Conservation (phyloP, 2,113 vertebrate genomes). For the Smithornis capensis region DNA sequence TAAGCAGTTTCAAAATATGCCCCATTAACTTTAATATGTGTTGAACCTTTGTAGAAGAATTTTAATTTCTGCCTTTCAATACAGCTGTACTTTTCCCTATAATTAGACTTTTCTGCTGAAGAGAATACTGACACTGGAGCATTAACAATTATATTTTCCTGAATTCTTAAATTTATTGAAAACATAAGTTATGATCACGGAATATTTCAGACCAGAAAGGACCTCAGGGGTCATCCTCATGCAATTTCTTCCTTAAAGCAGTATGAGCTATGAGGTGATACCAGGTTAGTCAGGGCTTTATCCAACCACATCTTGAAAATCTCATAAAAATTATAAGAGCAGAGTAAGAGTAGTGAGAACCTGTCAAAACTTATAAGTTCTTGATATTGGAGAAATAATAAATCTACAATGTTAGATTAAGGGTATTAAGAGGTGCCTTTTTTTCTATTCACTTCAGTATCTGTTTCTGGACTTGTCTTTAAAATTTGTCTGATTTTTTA, state of each 20-base stretch:
- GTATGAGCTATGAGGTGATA: background rate
- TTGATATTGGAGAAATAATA: background rate
- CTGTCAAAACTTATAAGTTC: background rate
- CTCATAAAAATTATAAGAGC: background rate
- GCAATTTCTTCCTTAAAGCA: background rate
- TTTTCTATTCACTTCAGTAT: background rate
- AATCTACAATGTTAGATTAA: background rate
- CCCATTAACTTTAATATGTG: background rate
- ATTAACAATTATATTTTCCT: background rate
- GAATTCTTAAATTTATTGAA: background rate
- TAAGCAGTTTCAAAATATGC: background rate
- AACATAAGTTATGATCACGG: background rate
- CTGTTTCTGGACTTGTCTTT: background rate
- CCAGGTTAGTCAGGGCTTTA: background rate
- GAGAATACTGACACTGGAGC: background rate
- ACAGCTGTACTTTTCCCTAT: background rate
- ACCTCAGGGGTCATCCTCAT: background rate
- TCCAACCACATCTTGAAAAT: background rate
- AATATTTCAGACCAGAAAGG: background rate
- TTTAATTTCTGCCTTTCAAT: constrained; percentile 9
- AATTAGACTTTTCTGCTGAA: background rate
- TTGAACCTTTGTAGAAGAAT: background rate
- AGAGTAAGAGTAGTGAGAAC: background rate
- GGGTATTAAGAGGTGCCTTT: background rate
- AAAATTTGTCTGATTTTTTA: background rate